A percentile compares a stretch with the other conserved stretches of the same genome.
Conservation (phyloP, 1,140 invertebrate genomes). For the Hirudo medicinalis region DNA sequence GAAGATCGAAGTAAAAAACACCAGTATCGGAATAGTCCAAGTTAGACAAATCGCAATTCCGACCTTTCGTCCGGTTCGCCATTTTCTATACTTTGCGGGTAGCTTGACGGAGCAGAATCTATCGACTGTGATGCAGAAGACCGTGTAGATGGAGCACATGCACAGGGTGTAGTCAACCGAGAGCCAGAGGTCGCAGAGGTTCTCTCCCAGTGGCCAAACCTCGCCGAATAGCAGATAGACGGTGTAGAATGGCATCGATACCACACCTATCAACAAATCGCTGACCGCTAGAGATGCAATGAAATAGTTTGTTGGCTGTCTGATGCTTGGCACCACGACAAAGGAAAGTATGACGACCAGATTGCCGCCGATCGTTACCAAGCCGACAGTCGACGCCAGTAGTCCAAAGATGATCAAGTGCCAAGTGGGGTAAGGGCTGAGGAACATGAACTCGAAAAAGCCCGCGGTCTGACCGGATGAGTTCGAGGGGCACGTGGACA, state of each 20-base stretch:
- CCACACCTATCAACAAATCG: slow-evolving; percentile 85
- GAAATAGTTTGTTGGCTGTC: slow-evolving; percentile 98
- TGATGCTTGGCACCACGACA: slow-evolving; percentile 85
- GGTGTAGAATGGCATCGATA: slow-evolving; percentile 82
- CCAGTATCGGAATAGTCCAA: slow-evolving; percentile 87
- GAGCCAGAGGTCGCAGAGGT: slow-evolving; percentile 94
- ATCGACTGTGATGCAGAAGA: slow-evolving; percentile 94
- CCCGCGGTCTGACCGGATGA: too few species aligned
- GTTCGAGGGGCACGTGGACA: too few species aligned
- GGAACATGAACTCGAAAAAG: too few species aligned
- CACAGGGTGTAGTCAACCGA: slow-evolving; percentile 98
- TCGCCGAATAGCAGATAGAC: slow-evolving; percentile 81
- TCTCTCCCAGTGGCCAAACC: slow-evolving; percentile 87
- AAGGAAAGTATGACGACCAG: slow-evolving; percentile 93
- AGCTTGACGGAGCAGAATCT: slow-evolving; percentile 98
- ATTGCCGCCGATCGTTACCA: slow-evolving; percentile 55
- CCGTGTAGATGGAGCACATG: slow-evolving; percentile 95
- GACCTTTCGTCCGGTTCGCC: slow-evolving; percentile 87
- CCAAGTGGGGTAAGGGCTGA: too few species aligned
- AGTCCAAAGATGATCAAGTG: background rate
- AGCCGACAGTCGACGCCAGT: slow-evolving; percentile 2
- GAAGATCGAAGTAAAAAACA: slow-evolving; percentile 97
- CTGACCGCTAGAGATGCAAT: slow-evolving; percentile 94
- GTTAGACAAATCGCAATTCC: slow-evolving; percentile 69
- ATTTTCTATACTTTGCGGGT: slow-evolving; percentile 86